Conservation (phyloP, 2,113 vertebrate species). For the human (Homo sapiens) region GRCh38 chr2:166765501-166766000, state of each 20-base stretch:
- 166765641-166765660: neutral
- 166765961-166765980: neutral
- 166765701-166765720: slow-evolving; percentile 49
- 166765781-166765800: slow-evolving; percentile 39
- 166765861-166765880: neutral
- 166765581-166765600: slow-evolving; percentile 17
- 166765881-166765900: slow-evolving; percentile 1
- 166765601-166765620: neutral
- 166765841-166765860: neutral
- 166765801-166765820: neutral
- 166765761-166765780: slow-evolving; percentile 53
- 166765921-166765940: slow-evolving; percentile 43
- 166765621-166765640: slow-evolving; percentile 48
- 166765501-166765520: slow-evolving; percentile 17
- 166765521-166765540: slow-evolving; percentile 49
- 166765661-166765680: slow-evolving; percentile 54
- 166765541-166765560: slow-evolving; percentile 11
- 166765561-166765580: slow-evolving; percentile 26
- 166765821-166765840: neutral
- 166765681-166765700: slow-evolving; percentile 64
- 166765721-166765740: slow-evolving; percentile 64
- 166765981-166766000: neutral
- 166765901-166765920: slow-evolving; percentile 28
- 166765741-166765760: slow-evolving; percentile 49
- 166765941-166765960: neutral